phyloP scores from a whole-genome alignment of 2,888 invertebrate genomes.

The Meganola albula region DNA sequence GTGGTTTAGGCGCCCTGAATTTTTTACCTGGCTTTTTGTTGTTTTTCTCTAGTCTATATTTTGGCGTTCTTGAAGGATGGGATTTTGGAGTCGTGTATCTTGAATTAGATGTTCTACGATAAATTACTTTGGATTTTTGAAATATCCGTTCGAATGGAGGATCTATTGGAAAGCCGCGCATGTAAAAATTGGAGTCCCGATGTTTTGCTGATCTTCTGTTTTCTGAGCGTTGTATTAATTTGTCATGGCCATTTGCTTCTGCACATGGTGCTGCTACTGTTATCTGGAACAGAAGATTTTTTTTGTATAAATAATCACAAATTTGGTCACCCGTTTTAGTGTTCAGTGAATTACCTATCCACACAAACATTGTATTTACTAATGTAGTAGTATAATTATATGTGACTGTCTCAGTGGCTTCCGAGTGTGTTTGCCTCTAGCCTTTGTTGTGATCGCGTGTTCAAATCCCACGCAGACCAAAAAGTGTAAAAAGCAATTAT shows the following conservation, averaged over 20 bases:
- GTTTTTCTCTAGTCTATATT: slow-evolving; percentile 36
- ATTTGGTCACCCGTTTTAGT: too few relatives aligned
- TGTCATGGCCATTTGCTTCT: slow-evolving; percentile 26
- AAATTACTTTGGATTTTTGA: slow-evolving; percentile 47
- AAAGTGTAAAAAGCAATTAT: too few relatives aligned
- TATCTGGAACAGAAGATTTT: slow-evolving; percentile 45
- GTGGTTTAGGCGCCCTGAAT: slow-evolving; percentile 31
- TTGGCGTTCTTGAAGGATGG: slow-evolving; percentile 37
- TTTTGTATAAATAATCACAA: too few relatives aligned
- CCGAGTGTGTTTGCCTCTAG: too few relatives aligned
- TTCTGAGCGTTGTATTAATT: slow-evolving; percentile 27
- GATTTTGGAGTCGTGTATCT: slow-evolving; percentile 41
- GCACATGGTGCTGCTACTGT: slow-evolving; percentile 43
- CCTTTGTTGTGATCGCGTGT: too few relatives aligned
- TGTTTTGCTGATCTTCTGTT: slow-evolving; percentile 31
- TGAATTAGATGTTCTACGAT: slow-evolving; percentile 37
- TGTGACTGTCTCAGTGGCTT: too few relatives aligned
- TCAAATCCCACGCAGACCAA: too few relatives aligned
- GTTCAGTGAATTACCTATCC: too few relatives aligned
- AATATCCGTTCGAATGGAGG: slow-evolving; percentile 30
- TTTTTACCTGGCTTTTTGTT: slow-evolving; percentile 42
- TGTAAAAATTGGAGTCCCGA: slow-evolving; percentile 48
- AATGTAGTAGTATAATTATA: too few relatives aligned
- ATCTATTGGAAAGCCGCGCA: slow-evolving; percentile 38
- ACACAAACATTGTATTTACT: too few relatives aligned